Base-by-base conservation (phyloP, 2,113 vertebrate genomes). In the Edolisoma coerulescens region DNA sequence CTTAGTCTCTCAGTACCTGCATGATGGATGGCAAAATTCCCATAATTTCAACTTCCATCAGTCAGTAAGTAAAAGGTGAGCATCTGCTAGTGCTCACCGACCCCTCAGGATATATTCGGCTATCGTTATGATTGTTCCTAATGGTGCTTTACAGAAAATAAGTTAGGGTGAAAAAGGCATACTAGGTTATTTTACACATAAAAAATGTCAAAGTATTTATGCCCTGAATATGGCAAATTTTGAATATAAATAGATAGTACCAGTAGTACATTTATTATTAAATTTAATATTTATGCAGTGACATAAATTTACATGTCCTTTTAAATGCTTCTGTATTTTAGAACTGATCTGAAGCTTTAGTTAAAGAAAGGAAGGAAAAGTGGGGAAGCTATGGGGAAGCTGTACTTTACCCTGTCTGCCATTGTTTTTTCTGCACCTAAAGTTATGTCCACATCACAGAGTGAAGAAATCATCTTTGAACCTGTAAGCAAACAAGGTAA, bases 31-130 rank as follows among this genome's bases (percentile, higher is more conserved):
- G 82, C 76, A 96, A 92, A 96, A 92, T 90, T 95, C 90, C 82
- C 20, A 3, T 88, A 93, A 96, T 95, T 97, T 96, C 95, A 74
- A 44, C 54, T 77, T 96, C 82, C 60, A 95, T 93, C 87, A 95
- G 71, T 93, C 85, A 88, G 79, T 92, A 96, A 96, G 76, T 90
- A 96, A 95, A 95, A 96, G 92, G 92, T 88, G 75, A 93, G 87
- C 91, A 96, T 95, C 95, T 96, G 95, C 68, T 85, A 78, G 82
- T 60, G 71, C 39, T 91, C 67, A 52, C 32, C 85, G 88, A 30
- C 73, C 79, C 95, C 94, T 92, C 50, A 75, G 95, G 92, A 69
- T 61, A 93, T 88, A 85, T 83, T 59, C 4, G 0, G 87, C 79
- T 84, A 93, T 84, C 56, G 80, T 90, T 83, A 95, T 52, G 52